A percentile compares a stretch with the other conserved stretches of the same genome.
These are phyloP conservation scores for Tarsius wallacei DNA, from an alignment of 2,797 vertebrate genomes.

Conservation along the genomic window DNA sequence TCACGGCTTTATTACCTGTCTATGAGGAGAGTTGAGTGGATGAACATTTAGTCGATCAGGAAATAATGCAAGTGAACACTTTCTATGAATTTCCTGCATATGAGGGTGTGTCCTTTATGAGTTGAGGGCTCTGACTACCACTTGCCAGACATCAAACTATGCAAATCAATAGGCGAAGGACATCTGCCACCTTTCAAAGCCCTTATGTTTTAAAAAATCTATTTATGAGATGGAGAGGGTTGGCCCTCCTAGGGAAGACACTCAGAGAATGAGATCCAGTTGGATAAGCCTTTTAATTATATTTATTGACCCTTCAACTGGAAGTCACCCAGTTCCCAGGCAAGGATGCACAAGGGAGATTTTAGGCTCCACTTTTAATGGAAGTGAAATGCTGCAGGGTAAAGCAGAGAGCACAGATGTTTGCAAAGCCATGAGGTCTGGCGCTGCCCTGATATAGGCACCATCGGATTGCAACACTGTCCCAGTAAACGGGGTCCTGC, in stretches of 20 bases:
- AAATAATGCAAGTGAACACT: background rate
- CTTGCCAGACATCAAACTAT: constrained; percentile 37
- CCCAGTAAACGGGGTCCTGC: background rate
- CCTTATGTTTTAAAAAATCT: constrained; percentile 50
- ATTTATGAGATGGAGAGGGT: constrained; percentile 32
- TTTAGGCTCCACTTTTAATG: constrained; percentile 71
- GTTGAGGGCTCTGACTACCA: background rate
- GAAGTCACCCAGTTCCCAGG: constrained; percentile 69
- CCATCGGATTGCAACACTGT: background rate
- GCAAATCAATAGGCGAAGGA: constrained; percentile 53
- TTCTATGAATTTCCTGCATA: background rate
- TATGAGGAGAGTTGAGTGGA: background rate
- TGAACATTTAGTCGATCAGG: background rate
- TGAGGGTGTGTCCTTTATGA: background rate
- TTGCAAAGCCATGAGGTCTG: background rate
- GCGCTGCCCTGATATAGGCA: background rate
- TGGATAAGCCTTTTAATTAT: constrained; percentile 73
- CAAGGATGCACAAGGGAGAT: constrained; percentile 47
- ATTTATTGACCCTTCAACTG: constrained; percentile 77
- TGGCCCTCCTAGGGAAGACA: constrained; percentile 56
- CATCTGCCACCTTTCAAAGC: constrained; percentile 23
- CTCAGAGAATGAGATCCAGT: constrained; percentile 69
- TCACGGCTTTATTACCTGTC: background rate
- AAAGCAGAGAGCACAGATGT: constrained; percentile 63
- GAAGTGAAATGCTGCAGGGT: constrained; percentile 72